These are phyloP conservation scores for Variabilichromis moorii DNA, from an alignment of 2,113 vertebrate species.

Conservation along the genomic window DNA sequence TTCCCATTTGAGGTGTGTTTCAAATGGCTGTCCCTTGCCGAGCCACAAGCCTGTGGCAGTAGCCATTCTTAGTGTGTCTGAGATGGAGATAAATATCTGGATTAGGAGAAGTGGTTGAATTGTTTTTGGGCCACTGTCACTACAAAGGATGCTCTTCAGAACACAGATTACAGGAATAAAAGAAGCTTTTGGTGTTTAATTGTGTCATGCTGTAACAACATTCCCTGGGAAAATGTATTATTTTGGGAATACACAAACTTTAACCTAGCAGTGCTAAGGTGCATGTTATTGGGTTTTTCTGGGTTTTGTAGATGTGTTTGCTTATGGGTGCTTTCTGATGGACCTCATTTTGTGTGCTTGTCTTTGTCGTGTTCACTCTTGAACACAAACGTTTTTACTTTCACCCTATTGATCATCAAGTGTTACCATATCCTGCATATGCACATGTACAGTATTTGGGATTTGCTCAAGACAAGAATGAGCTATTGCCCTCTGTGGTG, in stretches of 20 bases:
- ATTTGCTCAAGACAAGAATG: not conserved
- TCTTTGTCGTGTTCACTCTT: not conserved
- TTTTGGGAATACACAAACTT: not conserved
- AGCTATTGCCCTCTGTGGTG: not conserved
- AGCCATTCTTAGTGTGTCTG: conserved; percentile 31
- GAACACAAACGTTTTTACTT: not conserved
- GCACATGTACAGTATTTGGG: conserved; percentile 12
- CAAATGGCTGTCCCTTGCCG: conserved; percentile 32
- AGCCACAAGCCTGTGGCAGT: conserved; percentile 44
- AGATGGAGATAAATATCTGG: conserved; percentile 45
- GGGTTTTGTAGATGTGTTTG: not conserved
- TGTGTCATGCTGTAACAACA: not conserved
- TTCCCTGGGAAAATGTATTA: not conserved
- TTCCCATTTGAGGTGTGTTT: conserved; percentile 52
- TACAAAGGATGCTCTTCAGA: conserved; percentile 15
- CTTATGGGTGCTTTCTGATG: not conserved
- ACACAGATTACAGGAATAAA: not conserved
- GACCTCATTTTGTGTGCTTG: not conserved
- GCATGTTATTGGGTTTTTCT: not conserved
- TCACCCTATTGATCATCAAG: not conserved
- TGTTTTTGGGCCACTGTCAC: conserved; percentile 5
- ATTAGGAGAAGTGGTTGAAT: not conserved
- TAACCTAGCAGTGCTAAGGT: not conserved
- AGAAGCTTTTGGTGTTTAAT: not conserved
- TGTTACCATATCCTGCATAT: conserved; percentile 8